Conservation (phyloP, 2,888 invertebrate genomes). For the Heliconius hortense region DNA sequence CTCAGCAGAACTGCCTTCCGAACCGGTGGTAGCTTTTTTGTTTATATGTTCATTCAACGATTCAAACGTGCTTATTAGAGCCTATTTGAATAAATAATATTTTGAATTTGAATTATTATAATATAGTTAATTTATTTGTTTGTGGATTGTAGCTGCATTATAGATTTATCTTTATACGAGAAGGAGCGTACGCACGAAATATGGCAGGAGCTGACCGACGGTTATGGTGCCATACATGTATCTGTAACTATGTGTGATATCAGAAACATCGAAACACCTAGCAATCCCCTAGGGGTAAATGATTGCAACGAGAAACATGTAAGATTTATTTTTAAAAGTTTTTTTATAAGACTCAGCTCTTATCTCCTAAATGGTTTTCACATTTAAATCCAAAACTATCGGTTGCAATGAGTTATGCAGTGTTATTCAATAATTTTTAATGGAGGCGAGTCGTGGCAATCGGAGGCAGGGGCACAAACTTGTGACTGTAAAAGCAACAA, state of each 20-base stretch:
- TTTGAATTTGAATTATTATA: no score
- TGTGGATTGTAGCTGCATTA: conserved; percentile 54
- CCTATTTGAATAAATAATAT: no score
- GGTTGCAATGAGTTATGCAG: background rate
- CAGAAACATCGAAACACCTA: conserved; percentile 40
- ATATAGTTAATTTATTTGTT: background rate
- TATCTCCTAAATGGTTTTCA: background rate
- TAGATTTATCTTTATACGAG: conserved; percentile 62
- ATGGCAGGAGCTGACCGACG: conserved; percentile 65
- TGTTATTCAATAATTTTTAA: background rate
- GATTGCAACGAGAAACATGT: conserved; percentile 53
- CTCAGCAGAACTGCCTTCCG: no score
- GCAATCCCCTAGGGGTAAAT: conserved; percentile 20
- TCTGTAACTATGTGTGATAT: conserved; percentile 65
- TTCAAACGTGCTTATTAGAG: no score
- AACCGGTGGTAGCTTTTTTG: no score
- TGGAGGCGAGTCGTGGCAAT: no score
- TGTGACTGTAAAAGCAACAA: no score
- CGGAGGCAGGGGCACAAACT: no score
- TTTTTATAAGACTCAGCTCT: background rate
- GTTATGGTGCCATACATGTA: conserved; percentile 64
- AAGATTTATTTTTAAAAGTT: conserved; percentile 40
- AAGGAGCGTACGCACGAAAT: conserved; percentile 70
- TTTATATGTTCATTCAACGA: no score
- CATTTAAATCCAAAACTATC: background rate